Evolutionary conservation across 2,113 vertebrate species (phyloP).

Genomic region (Microcebus murinus): DNA sequence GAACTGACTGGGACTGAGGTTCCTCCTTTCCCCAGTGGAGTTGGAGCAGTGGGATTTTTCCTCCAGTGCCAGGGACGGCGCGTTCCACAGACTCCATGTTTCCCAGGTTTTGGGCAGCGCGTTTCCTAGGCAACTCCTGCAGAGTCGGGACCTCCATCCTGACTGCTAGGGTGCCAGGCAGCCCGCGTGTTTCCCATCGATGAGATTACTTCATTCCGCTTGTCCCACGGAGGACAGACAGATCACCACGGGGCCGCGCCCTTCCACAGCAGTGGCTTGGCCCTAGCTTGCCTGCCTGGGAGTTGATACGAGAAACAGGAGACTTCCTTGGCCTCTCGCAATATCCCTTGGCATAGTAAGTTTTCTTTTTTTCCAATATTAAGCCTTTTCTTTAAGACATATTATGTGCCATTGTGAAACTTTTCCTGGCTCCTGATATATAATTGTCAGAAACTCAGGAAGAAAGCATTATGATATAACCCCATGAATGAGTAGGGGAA

Average conservation of each 20-base stretch:
- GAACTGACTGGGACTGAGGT: neutral
- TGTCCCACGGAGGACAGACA: rapidly evolving
- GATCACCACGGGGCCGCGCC: rapidly evolving
- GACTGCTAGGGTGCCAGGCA: neutral
- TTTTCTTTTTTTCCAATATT: neutral
- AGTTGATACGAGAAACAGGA: no score
- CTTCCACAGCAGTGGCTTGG: neutral
- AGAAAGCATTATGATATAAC: neutral
- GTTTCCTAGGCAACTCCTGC: neutral
- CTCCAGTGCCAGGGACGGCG: neutral
- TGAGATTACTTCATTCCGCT: neutral
- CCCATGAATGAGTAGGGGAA: no score
- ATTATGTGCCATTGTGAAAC: neutral
- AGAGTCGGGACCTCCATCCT: neutral
- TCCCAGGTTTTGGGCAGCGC: neutral
- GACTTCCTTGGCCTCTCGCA: neutral
- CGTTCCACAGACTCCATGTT: neutral
- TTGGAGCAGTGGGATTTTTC: rapidly evolving
- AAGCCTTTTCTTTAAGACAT: neutral
- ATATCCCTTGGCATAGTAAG: neutral
- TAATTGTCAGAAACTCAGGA: neutral
- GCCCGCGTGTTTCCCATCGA: no score
- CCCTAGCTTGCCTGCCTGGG: neutral
- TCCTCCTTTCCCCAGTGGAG: neutral
- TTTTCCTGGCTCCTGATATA: neutral